These are phyloP conservation scores for Panthera uncia DNA, from an alignment of 2,113 vertebrate genomes.

Conservation along the genomic window DNA sequence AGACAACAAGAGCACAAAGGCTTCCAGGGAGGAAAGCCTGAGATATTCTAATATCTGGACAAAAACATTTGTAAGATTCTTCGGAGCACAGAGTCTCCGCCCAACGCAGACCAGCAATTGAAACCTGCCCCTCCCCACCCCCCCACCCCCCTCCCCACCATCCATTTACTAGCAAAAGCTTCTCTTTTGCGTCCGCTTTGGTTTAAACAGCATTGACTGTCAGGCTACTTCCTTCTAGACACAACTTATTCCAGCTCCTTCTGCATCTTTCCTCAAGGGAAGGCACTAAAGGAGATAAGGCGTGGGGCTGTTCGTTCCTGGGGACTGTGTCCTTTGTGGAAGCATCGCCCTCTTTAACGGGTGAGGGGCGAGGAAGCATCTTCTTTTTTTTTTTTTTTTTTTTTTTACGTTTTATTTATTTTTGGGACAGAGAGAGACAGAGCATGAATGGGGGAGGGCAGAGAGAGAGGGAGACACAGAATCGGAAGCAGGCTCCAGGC, in stretches of 20 bases:
- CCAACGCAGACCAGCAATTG: background rate
- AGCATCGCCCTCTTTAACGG: background rate
- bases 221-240: background rate
- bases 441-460: too few species aligned
- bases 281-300: background rate
- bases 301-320: rapidly evolving
- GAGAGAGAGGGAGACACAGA: too few species aligned
- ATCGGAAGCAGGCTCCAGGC: too few species aligned
- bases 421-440: too few species aligned
- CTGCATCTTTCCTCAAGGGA: background rate
- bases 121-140: background rate
- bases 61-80: background rate
- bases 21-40: background rate
- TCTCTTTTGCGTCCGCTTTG: background rate
- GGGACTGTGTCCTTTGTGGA: background rate
- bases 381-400: background rate
- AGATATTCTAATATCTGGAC: background rate
- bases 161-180: background rate
- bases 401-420: too few species aligned
- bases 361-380: background rate
- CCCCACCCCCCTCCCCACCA: background rate
- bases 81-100: background rate
- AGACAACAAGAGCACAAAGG: background rate
- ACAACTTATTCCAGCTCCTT: background rate
- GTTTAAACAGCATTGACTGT: background rate